A percentile compares a stretch with the other conserved stretches of the same genome.
These are phyloP conservation scores for Octodon degus DNA, from an alignment of 2,113 vertebrate species.

Conservation along the genomic window DNA sequence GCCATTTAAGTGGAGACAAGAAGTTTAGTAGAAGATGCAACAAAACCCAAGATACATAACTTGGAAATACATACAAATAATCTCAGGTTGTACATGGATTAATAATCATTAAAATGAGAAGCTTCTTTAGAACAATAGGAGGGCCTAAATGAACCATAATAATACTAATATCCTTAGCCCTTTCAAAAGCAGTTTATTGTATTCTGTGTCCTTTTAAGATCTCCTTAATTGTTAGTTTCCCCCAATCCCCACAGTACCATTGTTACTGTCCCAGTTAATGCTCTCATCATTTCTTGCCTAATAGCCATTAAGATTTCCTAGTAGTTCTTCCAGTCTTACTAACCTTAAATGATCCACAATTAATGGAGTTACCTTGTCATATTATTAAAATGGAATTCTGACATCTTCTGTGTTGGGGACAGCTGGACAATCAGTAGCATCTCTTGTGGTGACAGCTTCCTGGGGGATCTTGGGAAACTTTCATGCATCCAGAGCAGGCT, in stretches of 20 bases:
- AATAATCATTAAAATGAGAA: slow-evolving; percentile 50
- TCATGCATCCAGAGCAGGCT: too few species aligned
- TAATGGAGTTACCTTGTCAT: not conserved
- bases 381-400: slow-evolving; percentile 6
- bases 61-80: slow-evolving; percentile 44
- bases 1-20: slow-evolving; percentile 48
- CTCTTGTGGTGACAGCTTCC: too few species aligned
- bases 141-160: not conserved
- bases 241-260: not conserved
- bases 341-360: slow-evolving; percentile 11
- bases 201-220: not conserved
- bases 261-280: not conserved
- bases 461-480: too few species aligned
- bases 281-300: not conserved
- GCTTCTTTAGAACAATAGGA: not conserved
- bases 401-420: too few species aligned
- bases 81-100: not conserved
- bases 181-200: slow-evolving; percentile 22
- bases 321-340: not conserved
- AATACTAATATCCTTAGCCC: not conserved
- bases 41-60: slow-evolving; percentile 27
- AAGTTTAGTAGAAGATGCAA: slow-evolving; percentile 20
- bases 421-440: too few species aligned
- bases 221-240: not conserved
- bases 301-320: not conserved